phyloP scores from a whole-genome alignment of 2,797 vertebrate species.

The Nannoperca obscura region DNA sequence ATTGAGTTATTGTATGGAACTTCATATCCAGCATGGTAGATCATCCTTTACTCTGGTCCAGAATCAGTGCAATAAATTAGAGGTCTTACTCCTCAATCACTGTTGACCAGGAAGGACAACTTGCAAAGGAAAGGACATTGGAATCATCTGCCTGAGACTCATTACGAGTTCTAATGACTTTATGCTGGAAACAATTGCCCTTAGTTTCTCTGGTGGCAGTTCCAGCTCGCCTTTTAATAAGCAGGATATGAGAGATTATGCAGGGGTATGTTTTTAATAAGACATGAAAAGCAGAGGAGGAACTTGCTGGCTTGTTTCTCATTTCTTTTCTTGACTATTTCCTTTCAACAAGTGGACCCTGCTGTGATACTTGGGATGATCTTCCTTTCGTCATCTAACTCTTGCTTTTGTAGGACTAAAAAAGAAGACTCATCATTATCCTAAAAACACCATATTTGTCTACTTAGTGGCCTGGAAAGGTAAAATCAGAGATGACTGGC shows the following conservation, averaged over 20 bases:
- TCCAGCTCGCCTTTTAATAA: constrained; percentile 67
- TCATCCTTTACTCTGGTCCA: constrained; percentile 5
- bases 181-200: constrained; percentile 76
- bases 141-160: constrained; percentile 66
- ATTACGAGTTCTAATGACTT: constrained; percentile 73
- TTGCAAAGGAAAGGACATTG: constrained; percentile 50
- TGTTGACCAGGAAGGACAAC: constrained; percentile 44
- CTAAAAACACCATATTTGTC: constrained; percentile 35
- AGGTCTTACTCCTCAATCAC: constrained; percentile 20
- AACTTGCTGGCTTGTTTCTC: constrained; percentile 40
- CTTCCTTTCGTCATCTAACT: constrained; percentile 15
- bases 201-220: constrained; percentile 65
- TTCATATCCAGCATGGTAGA: constrained; percentile 22
- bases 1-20: constrained; percentile 42
- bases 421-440: neutral
- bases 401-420: constrained; percentile 38
- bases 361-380: constrained; percentile 7
- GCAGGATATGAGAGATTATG: constrained; percentile 77
- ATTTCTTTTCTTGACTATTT: constrained; percentile 39
- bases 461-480: constrained; percentile 13
- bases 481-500: neutral
- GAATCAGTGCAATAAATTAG: constrained; percentile 20
- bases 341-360: constrained; percentile 36
- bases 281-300: constrained; percentile 60
- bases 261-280: constrained; percentile 80